Conservation (phyloP, 2,113 vertebrate species). For the Ailurus styani region DNA sequence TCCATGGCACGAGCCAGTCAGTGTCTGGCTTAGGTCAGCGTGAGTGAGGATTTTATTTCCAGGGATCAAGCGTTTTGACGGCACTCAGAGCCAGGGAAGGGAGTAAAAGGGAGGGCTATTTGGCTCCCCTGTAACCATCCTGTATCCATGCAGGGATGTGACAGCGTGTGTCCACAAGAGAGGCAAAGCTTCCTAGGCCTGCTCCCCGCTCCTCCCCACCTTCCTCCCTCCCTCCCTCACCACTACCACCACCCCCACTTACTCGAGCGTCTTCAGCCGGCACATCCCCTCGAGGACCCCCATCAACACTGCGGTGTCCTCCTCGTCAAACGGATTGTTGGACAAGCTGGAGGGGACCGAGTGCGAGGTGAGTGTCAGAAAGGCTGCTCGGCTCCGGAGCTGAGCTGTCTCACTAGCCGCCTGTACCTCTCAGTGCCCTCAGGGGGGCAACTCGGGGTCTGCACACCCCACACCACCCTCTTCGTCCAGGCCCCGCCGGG, state of each 20-base stretch:
- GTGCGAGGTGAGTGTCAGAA: background rate
- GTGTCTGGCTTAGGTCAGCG: background rate
- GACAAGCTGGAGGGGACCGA: slow-evolving; percentile 80
- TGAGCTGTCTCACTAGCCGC: background rate
- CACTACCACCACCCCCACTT: slow-evolving; percentile 19
- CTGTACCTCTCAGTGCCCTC: background rate
- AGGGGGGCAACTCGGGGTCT: background rate
- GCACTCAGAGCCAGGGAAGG: background rate
- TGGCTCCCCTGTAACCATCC: background rate
- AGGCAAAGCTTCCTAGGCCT: background rate
- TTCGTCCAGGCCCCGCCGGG: too few species aligned
- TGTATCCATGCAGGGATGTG: background rate
- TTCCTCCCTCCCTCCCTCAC: rapidly evolving
- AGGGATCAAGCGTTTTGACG: background rate
- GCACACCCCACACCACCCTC: background rate
- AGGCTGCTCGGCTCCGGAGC: background rate
- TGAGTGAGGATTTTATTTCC: background rate
- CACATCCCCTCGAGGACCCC: slow-evolving; percentile 58
- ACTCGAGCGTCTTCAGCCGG: slow-evolving; percentile 81
- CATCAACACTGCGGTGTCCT: slow-evolving; percentile 63
- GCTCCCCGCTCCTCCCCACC: rapidly evolving
- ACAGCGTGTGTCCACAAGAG: background rate
- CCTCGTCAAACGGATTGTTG: slow-evolving; percentile 74
- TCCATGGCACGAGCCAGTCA: background rate
- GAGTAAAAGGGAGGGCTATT: background rate